A percentile compares a stretch with the other conserved stretches of the same genome.
These are phyloP conservation scores for Podabrus alpinus DNA, from an alignment of 2,888 invertebrate genomes.

Conservation along the genomic window DNA sequence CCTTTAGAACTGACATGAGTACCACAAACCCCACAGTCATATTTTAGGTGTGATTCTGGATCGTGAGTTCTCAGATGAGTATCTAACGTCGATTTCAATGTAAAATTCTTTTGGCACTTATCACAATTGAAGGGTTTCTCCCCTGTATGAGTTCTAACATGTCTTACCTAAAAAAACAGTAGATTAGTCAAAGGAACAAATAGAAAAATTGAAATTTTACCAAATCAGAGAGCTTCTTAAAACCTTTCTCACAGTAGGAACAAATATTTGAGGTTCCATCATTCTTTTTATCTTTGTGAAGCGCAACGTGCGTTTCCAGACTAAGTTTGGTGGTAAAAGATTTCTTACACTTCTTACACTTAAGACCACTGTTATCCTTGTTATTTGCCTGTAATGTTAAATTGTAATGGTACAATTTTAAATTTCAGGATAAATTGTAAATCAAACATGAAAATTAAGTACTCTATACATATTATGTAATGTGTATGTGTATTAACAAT, in stretches of 20 bases:
- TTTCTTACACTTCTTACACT: conserved; percentile 31
- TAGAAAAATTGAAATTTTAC: conserved; percentile 34
- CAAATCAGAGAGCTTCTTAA: conserved; percentile 71
- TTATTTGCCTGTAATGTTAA: background rate
- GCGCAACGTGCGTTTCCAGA: conserved; percentile 26
- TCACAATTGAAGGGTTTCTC: conserved; percentile 68
- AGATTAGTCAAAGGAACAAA: background rate
- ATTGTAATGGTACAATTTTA: background rate
- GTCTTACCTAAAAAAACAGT: conserved; percentile 56
- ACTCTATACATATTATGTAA: no score
- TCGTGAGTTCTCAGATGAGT: conserved; percentile 65
- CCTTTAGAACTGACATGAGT: conserved; percentile 67
- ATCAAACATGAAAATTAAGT: background rate
- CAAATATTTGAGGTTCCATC: conserved; percentile 55
- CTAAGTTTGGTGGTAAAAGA: conserved; percentile 16
- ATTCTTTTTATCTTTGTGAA: conserved; percentile 47
- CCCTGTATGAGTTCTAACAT: conserved; percentile 69
- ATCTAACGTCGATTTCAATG: conserved; percentile 68
- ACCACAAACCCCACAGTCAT: conserved; percentile 66
- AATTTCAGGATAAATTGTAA: background rate
- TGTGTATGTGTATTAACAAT: no score
- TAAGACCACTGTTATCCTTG: background rate
- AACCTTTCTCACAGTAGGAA: conserved; percentile 65
- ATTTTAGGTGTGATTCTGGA: conserved; percentile 59
- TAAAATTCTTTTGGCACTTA: conserved; percentile 61